Evolutionary conservation across 2,113 vertebrate species (phyloP).

Genomic region (Guaruba guarouba): DNA sequence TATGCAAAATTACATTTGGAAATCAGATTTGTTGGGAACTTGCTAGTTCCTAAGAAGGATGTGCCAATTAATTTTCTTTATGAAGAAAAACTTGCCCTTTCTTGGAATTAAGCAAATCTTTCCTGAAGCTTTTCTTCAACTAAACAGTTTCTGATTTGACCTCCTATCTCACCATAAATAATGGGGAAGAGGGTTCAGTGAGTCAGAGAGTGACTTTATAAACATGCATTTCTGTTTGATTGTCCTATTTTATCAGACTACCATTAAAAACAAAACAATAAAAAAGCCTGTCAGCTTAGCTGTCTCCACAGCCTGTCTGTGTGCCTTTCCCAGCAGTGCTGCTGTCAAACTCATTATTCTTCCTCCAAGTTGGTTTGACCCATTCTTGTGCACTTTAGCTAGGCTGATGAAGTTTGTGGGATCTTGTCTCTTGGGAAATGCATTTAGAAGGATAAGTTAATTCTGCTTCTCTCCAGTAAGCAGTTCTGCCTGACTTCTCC

Average conservation of each 20-base stretch:
- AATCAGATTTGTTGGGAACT: not conserved
- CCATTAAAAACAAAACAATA: conserved; percentile 30
- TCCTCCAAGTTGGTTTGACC: not conserved
- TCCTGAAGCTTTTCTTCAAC: conserved; percentile 22
- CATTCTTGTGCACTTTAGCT: not conserved
- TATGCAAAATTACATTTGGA: not conserved
- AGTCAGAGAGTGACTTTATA: conserved; percentile 46
- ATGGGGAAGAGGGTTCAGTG: not conserved
- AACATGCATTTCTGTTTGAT: conserved; percentile 39
- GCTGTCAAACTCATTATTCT: conserved; percentile 42
- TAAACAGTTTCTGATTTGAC: conserved; percentile 22
- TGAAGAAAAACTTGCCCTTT: not conserved
- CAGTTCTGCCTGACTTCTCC: conserved; percentile 9
- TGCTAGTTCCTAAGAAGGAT: not conserved
- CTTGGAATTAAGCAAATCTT: conserved; percentile 50
- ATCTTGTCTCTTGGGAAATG: not conserved
- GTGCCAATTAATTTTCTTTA: not conserved
- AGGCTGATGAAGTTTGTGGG: conserved; percentile 2
- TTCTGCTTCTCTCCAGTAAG: not conserved
- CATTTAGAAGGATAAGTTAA: conserved; percentile 9
- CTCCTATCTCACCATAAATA: conserved; percentile 30
- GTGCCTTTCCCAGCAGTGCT: not conserved
- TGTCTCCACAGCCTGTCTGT: conserved; percentile 29
- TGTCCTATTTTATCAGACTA: not conserved
- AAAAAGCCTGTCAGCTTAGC: conserved; percentile 51